Evolutionary conservation across 2,888 invertebrate species (phyloP).

Genomic region (Isoperla grammatica): DNA sequence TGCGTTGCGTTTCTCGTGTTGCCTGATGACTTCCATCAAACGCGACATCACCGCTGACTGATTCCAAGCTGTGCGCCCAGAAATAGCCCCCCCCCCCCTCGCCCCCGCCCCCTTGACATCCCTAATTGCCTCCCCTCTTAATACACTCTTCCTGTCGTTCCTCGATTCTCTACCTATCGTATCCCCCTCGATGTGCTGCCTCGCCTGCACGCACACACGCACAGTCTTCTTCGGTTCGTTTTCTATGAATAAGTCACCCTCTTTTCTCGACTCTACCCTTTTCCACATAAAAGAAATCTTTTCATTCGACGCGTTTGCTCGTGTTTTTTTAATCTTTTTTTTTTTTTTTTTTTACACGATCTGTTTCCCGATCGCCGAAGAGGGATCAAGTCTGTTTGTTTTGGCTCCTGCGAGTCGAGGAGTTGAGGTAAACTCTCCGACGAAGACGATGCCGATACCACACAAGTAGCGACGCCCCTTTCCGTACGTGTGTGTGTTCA

Average conservation of each 20-base stretch:
- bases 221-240: neutral
- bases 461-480: too few relatives aligned
- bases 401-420: neutral
- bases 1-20: too few relatives aligned
- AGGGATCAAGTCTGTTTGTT: conserved; percentile 3
- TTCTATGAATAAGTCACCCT: conserved; percentile 10
- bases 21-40: too few relatives aligned
- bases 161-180: neutral
- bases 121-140: conserved; percentile 11
- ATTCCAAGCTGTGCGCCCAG: neutral
- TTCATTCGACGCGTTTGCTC: conserved; percentile 1
- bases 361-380: neutral
- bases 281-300: conserved; percentile 4
- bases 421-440: too few relatives aligned
- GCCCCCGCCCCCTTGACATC: neutral
- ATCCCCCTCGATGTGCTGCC: neutral
- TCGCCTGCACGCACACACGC: neutral
- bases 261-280: neutral
- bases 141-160: conserved; percentile 6
- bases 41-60: neutral
- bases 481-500: too few relatives aligned
- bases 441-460: too few relatives aligned
- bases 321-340: too few relatives aligned
- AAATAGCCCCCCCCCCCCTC: conserved; percentile 10
- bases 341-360: neutral